phyloP scores from a whole-genome alignment of 2,113 vertebrate species.

The Lophius piscatorius region DNA sequence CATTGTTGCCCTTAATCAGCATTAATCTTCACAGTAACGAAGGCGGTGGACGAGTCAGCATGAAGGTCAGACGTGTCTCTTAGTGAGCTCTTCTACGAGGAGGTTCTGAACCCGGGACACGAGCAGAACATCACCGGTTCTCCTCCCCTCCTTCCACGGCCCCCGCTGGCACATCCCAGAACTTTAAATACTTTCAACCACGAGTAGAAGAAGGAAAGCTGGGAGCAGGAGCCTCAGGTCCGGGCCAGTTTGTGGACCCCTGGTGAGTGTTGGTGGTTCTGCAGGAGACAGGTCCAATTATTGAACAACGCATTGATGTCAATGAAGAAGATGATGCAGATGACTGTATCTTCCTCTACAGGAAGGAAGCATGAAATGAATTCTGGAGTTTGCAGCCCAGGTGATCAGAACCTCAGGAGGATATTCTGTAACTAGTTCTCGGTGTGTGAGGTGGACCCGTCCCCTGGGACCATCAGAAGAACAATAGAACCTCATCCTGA shows the following conservation, averaged over 20 bases:
- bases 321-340: background rate
- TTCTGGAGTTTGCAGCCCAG: too few relatives aligned
- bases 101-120: constrained; percentile 1
- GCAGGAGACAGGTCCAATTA: constrained; percentile 19
- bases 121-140: constrained; percentile 2
- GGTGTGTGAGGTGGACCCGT: too few relatives aligned
- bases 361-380: too few relatives aligned
- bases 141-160: background rate
- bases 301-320: constrained; percentile 1
- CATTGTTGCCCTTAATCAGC: background rate
- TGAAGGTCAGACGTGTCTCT: too few relatives aligned
- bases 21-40: too few relatives aligned
- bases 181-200: constrained; percentile 21
- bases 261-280: constrained; percentile 79
- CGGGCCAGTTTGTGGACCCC: constrained; percentile 83
- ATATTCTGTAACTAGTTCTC: too few relatives aligned
- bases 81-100: constrained; percentile 5
- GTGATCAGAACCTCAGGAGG: too few relatives aligned
- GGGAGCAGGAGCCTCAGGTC: constrained; percentile 52
- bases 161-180: constrained; percentile 7
- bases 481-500: too few relatives aligned
- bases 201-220: constrained; percentile 24
- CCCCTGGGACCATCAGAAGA: too few relatives aligned
- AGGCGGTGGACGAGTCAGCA: too few relatives aligned
- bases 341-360: too few relatives aligned